These are phyloP conservation scores for Sakesphorus luctuosus DNA, from an alignment of 2,113 vertebrate genomes.

Conservation along the genomic window DNA sequence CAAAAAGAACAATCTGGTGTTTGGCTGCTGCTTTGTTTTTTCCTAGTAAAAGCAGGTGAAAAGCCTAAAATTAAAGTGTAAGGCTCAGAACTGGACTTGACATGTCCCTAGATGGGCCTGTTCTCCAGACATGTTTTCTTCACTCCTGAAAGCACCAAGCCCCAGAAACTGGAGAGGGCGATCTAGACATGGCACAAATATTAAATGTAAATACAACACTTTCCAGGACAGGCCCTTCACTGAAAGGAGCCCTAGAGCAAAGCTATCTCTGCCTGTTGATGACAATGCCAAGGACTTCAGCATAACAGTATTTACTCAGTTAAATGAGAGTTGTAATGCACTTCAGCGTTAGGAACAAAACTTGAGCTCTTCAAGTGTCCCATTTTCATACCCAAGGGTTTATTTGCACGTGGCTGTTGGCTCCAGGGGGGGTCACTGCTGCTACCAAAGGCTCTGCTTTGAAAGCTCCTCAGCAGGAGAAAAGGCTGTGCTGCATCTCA, in stretches of 20 bases:
- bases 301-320: slow-evolving; percentile 39
- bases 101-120: rapidly evolving
- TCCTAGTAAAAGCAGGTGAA: background rate
- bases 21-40: background rate
- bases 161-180: background rate
- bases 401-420: background rate
- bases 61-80: background rate
- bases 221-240: background rate
- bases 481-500: background rate
- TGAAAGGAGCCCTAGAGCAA: slow-evolving; percentile 24
- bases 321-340: slow-evolving; percentile 26
- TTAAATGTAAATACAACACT: background rate
- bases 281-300: slow-evolving; percentile 31
- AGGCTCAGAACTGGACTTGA: background rate
- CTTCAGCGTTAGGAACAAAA: slow-evolving; percentile 43
- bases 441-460: background rate
- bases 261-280: slow-evolving; percentile 11
- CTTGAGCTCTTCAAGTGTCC: background rate
- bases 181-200: background rate
- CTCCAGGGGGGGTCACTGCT: background rate
- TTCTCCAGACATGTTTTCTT: background rate
- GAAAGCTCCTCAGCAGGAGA: background rate
- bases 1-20: background rate
- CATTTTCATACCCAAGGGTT: background rate
- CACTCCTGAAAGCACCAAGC: background rate